Percentiles rank a stretch among this genome's conserved stretches.
These are phyloP conservation scores for Chloroceryle aenea DNA, from an alignment of 2,113 vertebrate genomes.

Conservation along the genomic window DNA sequence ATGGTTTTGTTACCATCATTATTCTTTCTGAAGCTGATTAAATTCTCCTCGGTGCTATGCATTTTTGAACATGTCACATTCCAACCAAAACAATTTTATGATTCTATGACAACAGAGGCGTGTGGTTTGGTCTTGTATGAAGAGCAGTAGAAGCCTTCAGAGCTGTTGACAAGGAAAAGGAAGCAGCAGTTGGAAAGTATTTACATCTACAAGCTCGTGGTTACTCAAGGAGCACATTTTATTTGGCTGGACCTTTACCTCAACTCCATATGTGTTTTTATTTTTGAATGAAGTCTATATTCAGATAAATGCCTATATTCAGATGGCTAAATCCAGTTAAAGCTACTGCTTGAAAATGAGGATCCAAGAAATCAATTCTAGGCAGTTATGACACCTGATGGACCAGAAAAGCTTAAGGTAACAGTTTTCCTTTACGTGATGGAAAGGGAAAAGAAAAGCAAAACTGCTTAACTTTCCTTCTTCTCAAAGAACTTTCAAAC, in stretches of 20 bases:
- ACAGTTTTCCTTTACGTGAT: neutral
- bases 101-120: neutral
- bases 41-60: neutral
- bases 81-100: too few relatives aligned
- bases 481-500: neutral
- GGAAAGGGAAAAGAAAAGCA: neutral
- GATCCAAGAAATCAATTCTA: neutral
- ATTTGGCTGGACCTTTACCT: neutral
- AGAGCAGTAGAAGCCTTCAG: neutral
- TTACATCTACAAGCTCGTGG: neutral
- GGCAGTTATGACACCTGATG: neutral
- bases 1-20: accelerated
- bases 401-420: neutral
- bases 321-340: neutral
- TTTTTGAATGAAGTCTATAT: neutral
- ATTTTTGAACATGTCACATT: neutral
- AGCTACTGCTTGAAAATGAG: neutral
- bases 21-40: neutral
- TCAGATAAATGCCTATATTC: neutral
- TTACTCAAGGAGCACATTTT: neutral
- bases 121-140: neutral
- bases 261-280: neutral
- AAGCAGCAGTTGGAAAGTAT: neutral
- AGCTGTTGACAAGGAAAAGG: neutral
- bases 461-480: neutral